These are phyloP conservation scores for Lamellibrachia satsuma DNA, from an alignment of 2,888 invertebrate species.

Conservation along the genomic window DNA sequence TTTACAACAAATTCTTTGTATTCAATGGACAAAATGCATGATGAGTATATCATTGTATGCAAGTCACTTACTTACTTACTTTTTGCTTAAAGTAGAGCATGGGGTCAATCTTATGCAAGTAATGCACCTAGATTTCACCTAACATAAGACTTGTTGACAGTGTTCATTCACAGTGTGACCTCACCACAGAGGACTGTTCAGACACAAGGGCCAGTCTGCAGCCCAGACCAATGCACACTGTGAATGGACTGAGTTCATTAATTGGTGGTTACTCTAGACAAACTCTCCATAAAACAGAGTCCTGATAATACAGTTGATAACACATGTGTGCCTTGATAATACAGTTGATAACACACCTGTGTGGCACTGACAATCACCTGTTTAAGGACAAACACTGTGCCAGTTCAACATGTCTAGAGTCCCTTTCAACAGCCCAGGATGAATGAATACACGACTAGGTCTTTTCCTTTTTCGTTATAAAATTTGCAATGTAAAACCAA, in stretches of 20 bases:
- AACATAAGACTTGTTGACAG: background rate
- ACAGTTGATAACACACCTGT: constrained; percentile 12
- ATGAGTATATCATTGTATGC: too few species aligned
- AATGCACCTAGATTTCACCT: too few species aligned
- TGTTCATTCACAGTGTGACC: background rate
- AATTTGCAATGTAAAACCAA: too few species aligned
- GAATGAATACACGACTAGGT: background rate
- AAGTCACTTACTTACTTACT: too few species aligned
- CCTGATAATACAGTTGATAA: background rate
- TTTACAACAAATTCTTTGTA: too few species aligned
- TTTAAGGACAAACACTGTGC: background rate
- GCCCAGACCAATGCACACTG: background rate
- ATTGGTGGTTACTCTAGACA: background rate
- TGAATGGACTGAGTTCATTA: background rate
- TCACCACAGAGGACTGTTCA: background rate
- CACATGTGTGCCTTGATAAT: background rate
- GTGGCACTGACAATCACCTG: background rate
- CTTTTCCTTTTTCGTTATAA: background rate
- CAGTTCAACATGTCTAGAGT: background rate
- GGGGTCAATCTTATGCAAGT: too few species aligned
- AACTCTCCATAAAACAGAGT: background rate
- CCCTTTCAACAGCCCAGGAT: background rate
- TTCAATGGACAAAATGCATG: too few species aligned
- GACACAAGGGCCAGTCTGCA: background rate
- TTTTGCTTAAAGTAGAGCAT: too few species aligned